phyloP scores from a whole-genome alignment of 2,113 vertebrate genomes.

The Noctilio leporinus region DNA sequence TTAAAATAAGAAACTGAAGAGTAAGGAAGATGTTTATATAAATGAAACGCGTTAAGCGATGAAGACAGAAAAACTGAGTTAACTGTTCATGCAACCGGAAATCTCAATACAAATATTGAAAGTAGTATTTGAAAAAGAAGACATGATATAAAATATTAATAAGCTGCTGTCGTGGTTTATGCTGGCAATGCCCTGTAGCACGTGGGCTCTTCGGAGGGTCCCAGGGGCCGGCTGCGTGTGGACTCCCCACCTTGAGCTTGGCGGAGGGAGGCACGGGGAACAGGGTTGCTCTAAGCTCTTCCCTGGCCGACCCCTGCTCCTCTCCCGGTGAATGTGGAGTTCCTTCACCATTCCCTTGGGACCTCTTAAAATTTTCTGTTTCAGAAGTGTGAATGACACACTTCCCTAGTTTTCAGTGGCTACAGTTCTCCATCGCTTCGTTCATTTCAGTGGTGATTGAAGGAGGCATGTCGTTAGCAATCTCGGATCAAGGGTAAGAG shows the following conservation, averaged over 20 bases:
- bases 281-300: not conserved
- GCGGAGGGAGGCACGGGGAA: accelerated
- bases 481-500: not conserved
- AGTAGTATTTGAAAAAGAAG: not conserved
- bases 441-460: not conserved
- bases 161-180: not conserved
- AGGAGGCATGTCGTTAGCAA: not conserved
- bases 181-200: accelerated
- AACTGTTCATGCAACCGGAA: not conserved
- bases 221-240: accelerated
- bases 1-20: not conserved
- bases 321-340: not conserved
- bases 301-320: not conserved
- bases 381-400: not conserved
- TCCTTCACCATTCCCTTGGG: not conserved
- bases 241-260: not conserved
- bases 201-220: not conserved
- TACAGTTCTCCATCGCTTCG: not conserved
- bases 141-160: not conserved
- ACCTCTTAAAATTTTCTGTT: not conserved
- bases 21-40: not conserved
- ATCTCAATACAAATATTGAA: not conserved
- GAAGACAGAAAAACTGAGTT: not conserved
- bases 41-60: not conserved
- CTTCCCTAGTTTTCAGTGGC: not conserved